Conservation (phyloP, 2,113 vertebrate genomes). For the Turdus rufiventris region DNA sequence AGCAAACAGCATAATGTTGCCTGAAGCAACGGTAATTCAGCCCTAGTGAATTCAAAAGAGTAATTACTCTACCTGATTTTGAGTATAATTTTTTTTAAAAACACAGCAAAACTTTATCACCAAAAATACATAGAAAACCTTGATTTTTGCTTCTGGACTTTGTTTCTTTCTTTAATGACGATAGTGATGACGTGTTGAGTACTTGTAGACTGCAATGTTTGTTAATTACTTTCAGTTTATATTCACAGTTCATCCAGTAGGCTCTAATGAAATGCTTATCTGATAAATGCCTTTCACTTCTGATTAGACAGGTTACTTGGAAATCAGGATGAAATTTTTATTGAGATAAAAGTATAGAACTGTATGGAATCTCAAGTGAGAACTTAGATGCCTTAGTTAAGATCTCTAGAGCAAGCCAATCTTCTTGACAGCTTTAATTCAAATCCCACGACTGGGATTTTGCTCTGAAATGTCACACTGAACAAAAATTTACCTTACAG, state of each 20-base stretch:
- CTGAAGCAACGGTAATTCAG: background rate
- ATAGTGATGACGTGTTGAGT: background rate
- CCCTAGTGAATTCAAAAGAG: background rate
- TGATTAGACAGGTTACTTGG: background rate
- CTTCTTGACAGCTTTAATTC: slow-evolving; percentile 1
- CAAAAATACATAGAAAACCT: background rate
- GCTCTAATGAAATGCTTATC: background rate
- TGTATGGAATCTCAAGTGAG: background rate
- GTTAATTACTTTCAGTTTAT: background rate
- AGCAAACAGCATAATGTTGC: background rate
- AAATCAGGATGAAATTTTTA: background rate
- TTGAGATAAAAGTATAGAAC: background rate
- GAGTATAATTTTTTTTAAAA: background rate
- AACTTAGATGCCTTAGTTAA: background rate
- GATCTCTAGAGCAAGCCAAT: background rate
- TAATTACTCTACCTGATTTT: background rate
- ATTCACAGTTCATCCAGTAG: background rate
- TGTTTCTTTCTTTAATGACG: background rate
- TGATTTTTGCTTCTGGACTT: background rate
- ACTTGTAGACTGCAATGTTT: background rate
- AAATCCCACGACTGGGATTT: background rate
- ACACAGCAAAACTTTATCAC: background rate
- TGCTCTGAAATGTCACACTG: background rate
- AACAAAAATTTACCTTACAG: background rate
- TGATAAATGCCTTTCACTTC: background rate